Base-by-base conservation (phyloP, 35 echinoderm and acorn worm species). In the Heliocidaris tuberculata region DNA sequence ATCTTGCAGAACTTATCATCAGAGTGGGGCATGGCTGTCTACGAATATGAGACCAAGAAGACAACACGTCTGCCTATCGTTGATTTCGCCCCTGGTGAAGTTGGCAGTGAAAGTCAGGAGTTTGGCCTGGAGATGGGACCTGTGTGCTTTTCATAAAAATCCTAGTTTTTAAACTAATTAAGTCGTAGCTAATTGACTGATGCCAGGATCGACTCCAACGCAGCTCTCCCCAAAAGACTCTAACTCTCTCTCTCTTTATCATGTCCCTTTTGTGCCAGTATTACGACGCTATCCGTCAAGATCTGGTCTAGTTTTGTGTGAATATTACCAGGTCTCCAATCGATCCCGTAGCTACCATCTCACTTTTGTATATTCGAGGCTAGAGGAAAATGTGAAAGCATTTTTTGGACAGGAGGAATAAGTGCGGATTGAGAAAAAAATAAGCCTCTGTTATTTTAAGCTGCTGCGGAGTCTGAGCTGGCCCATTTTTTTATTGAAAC, bases 121-220 rank as follows among this genome's bases (percentile, higher is more conserved):
- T 99, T 99, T 89, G 96, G 96, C 60, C 88, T 97, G 49, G 97
- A 97, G 49, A 97, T 99, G 90, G 98, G 96, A 61, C 88, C 96
- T 96, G 98, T 97, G 31, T 99, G 98, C 95, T 99, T 97, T 86
- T 95, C 96, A 92, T 99, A 97, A 97, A 94, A 85, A 32, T 94
- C 93, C 94, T 59, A 93, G 91, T 93, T 93, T 8, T 59, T 59
- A 48, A 89, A 89, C 87, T 89, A 17, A 89, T 89, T 93, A 93
- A 50, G 91, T 93, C 29, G 91, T 93, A 93, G 91, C 50, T 93
- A 93, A 93, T 89, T 89, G 87, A 89, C 47, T 89, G 31, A 89
- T 59, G 91, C 91, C 91, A 93, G 29, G 91, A 31, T 31, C 48
- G 91, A 93, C 91, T 93, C 91, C 91, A 93, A 93, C 9, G 91